Percentiles rank a stretch among this genome's conserved stretches.
Conservation (phyloP, 1,140 invertebrate genomes). For the Tribolium madens region DNA sequence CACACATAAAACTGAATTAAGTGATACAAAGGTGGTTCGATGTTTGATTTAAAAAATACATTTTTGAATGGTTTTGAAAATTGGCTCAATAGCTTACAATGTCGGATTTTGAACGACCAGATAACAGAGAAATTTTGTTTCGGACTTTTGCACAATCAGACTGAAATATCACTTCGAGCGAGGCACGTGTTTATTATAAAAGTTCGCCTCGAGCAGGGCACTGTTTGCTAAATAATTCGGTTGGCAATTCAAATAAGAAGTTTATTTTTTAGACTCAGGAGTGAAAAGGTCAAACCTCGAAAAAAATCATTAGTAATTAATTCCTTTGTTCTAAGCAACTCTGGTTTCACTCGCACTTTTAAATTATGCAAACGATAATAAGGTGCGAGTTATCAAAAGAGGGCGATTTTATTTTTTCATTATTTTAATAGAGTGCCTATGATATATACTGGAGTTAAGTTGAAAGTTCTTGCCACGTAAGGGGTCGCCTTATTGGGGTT, state of each 20-base stretch:
- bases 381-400: constrained; percentile 22
- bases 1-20: not conserved
- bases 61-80: too few species aligned
- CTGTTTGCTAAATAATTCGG: too few species aligned
- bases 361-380: constrained; percentile 38
- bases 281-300: constrained; percentile 14
- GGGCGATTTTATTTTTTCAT: constrained; percentile 32
- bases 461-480: constrained; percentile 18
- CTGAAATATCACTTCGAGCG: constrained; percentile 4
- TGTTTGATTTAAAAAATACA: not conserved
- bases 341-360: constrained; percentile 6
- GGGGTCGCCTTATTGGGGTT: not conserved
- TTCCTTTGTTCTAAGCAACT: constrained; percentile 15
- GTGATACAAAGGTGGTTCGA: not conserved
- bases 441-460: not conserved
- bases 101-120: not conserved
- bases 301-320: constrained; percentile 37
- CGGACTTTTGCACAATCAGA: not conserved
- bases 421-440: constrained; percentile 23
- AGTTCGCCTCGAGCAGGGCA: not conserved
- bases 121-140: constrained; percentile 1
- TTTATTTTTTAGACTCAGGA: not conserved
- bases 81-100: too few species aligned
- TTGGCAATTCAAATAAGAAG: not conserved
- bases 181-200: constrained; percentile 2